phyloP scores from a whole-genome alignment of 2,888 invertebrate genomes.

The Salticus scenicus region DNA sequence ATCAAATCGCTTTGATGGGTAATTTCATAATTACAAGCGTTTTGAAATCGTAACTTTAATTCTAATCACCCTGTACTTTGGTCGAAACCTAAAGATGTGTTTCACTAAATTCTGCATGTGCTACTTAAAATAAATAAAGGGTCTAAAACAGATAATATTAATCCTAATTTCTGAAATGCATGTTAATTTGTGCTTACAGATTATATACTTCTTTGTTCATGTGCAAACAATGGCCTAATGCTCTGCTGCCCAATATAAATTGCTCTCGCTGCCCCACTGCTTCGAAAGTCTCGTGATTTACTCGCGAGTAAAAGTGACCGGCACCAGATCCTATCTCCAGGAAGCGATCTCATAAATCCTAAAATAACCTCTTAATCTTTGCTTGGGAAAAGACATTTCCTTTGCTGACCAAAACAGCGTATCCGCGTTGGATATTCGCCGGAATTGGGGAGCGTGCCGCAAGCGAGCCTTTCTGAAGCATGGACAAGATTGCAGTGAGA shows the following conservation, averaged over 20 bases:
- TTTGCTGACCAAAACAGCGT: conserved; percentile 24
- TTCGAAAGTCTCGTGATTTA: neutral
- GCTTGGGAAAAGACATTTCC: neutral
- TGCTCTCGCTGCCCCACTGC: neutral
- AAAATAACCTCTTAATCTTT: neutral
- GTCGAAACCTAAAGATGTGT: too few species aligned
- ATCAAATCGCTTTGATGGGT: too few species aligned
- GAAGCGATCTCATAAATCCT: neutral
- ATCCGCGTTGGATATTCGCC: conserved; percentile 16
- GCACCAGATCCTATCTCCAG: conserved; percentile 1
- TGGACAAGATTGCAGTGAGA: neutral
- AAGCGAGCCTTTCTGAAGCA: conserved; percentile 8
- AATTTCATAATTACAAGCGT: too few species aligned
- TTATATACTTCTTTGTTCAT: too few species aligned
- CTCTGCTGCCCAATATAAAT: neutral
- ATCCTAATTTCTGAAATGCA: too few species aligned
- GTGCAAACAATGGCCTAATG: too few species aligned
- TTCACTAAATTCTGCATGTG: too few species aligned
- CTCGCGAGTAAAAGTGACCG: neutral
- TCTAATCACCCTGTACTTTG: too few species aligned
- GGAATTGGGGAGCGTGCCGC: conserved; percentile 47
- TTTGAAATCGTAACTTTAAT: too few species aligned
- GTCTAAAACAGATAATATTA: too few species aligned
- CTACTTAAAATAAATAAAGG: too few species aligned
- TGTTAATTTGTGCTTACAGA: too few species aligned